Base-by-base conservation (phyloP, 2,888 invertebrate species). In the Apantesis nais region DNA sequence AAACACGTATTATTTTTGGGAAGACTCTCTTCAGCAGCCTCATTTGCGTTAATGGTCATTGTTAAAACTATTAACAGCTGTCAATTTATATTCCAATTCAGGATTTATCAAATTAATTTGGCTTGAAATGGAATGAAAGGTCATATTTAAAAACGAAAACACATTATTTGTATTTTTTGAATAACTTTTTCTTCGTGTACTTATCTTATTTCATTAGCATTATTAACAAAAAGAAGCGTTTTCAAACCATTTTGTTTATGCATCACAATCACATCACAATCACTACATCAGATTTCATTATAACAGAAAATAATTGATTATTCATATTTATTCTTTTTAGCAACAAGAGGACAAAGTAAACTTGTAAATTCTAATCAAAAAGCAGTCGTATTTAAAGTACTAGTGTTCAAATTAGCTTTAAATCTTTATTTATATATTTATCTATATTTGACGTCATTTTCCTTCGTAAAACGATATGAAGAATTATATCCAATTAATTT, bases 171-270 rank as follows among this genome's bases (percentile, higher is more conserved):
- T 29, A 25, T 58, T 29, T 16, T 0, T n/a, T n/a, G n/a, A n/a
- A n/a, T n/a, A n/a, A n/a, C 8, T 29, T 29, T 29, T 29, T 16
- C 1, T 5, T 16, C 3, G 16, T 12, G 14, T 29, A 55, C 14
- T 58, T 7, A 58, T 29, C 29, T 58, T 29, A 16, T 58, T 58
- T 29, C 29, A 29, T 25, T 58, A 58, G 29, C 44, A 63, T 31
- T 22, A 41, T 22, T 63, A 63, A 11, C 63, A 63, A 0, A 1
- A 29, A 63, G 44, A 63, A 29, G 63, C 41, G 63, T 44, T 63
- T 63, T 31, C 44, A 63, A 29, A 44, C 63, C 63, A 44, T 63
- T 63, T 63, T 63, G 63, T 31, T 22, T 11, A 63, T 63, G 31
- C 19, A 63, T 31, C 58, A 44, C 12, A 25, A 63, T 44, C 41